phyloP scores from a whole-genome alignment of 1,140 invertebrate genomes.

The Oryzaephilus surinamensis region DNA sequence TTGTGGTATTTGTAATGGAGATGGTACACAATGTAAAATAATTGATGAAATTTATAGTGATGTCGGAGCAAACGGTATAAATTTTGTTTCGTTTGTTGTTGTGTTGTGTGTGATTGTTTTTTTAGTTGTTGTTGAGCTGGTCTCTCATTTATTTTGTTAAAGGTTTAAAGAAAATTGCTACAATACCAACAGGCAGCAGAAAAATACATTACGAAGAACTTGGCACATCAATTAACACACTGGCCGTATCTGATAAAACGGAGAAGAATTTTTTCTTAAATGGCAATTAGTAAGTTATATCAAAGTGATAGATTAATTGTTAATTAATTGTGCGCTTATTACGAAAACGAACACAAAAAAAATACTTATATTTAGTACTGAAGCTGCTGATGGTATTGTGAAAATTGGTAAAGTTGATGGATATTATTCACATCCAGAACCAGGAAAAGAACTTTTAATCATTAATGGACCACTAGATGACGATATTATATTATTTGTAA shows the following conservation, averaged over 20 bases:
- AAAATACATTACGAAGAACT: conserved; percentile 36
- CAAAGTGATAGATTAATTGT: not conserved
- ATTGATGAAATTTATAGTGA: conserved; percentile 34
- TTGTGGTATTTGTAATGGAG: conserved; percentile 60
- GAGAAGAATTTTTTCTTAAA: conserved; percentile 38
- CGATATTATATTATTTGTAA: conserved; percentile 35
- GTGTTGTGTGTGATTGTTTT: too few relatives aligned
- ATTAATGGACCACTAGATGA: conserved; percentile 40
- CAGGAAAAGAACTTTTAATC: conserved; percentile 35
- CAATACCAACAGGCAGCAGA: conserved; percentile 36
- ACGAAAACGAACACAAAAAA: conserved; percentile 2
- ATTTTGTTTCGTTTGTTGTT: too few relatives aligned
- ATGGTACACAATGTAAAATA: conserved; percentile 49
- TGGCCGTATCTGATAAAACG: conserved; percentile 32
- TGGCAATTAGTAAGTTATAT: conserved; percentile 33
- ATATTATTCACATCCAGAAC: conserved; percentile 37
- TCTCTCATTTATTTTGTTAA: not conserved
- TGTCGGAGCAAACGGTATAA: conserved; percentile 21
- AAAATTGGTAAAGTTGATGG: conserved; percentile 33
- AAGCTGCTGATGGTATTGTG: conserved; percentile 34
- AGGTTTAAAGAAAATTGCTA: conserved; percentile 37
- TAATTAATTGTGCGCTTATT: not conserved
- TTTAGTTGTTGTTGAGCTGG: too few relatives aligned
- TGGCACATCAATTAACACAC: conserved; percentile 29
- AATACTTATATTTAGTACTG: conserved; percentile 18